phyloP scores from a whole-genome alignment of 2,797 vertebrate species.

The Vireo griseus region DNA sequence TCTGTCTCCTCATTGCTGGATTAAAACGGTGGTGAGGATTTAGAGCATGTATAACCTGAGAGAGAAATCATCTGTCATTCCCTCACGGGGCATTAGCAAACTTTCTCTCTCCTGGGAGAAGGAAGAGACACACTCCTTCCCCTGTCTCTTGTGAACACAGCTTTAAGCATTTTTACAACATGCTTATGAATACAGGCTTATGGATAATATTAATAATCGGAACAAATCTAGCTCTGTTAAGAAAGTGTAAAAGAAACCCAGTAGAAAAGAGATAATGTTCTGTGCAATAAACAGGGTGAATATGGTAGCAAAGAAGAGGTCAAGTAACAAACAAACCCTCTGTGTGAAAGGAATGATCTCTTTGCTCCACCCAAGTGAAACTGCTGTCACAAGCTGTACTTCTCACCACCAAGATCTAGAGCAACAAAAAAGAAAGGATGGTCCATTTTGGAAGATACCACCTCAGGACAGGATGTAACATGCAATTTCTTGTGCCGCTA shows the following conservation, averaged over 20 bases:
- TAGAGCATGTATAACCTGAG: slow-evolving; percentile 11
- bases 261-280: fast-evolving
- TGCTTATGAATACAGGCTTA: neutral
- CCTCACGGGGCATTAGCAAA: neutral
- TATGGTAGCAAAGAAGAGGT: neutral
- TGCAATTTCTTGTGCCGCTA: neutral
- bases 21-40: neutral
- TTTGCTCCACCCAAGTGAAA: neutral
- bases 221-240: neutral
- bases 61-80: slow-evolving; percentile 33
- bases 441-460: neutral
- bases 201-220: neutral
- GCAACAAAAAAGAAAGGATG: neutral
- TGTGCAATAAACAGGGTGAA: neutral
- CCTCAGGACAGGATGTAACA: neutral
- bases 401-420: neutral
- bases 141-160: neutral
- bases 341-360: neutral
- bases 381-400: neutral
- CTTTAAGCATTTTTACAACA: neutral
- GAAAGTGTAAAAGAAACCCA: neutral
- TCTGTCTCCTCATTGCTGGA: neutral
- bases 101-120: neutral
- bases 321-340: neutral
- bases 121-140: neutral